Evolutionary conservation across 2,113 vertebrate genomes (phyloP).

Genomic region (Nothoprocta perdicaria): DNA sequence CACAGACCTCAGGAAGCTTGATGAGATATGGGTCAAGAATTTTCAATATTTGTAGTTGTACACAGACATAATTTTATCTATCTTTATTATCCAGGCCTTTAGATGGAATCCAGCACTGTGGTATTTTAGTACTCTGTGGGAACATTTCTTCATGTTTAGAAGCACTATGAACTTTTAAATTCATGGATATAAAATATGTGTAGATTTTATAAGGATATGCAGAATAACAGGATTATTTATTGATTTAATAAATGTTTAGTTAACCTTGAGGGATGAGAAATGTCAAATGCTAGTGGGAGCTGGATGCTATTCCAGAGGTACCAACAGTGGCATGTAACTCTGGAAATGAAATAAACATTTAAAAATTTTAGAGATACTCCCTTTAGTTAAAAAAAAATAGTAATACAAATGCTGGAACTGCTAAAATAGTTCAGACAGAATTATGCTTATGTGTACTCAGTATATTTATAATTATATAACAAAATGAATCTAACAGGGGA

Average conservation of each 20-base stretch:
- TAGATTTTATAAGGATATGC: background rate
- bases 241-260: background rate
- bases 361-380: background rate
- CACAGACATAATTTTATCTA: background rate
- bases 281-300: background rate
- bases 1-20: background rate
- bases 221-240: background rate
- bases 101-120: background rate
- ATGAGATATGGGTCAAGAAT: background rate
- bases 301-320: background rate
- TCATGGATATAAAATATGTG: background rate
- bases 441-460: background rate
- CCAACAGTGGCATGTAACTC: background rate
- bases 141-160: background rate
- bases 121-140: background rate
- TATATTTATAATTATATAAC: background rate
- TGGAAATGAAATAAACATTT: background rate
- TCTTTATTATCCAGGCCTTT: background rate
- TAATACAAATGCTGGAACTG: background rate
- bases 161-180: background rate
- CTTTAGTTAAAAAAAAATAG: background rate
- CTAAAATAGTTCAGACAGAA: background rate
- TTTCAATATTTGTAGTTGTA: background rate
- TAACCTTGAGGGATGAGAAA: background rate
- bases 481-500: background rate